Evolutionary conservation across 2,888 invertebrate species (phyloP).

Genomic region (Orthonevra nobilis): DNA sequence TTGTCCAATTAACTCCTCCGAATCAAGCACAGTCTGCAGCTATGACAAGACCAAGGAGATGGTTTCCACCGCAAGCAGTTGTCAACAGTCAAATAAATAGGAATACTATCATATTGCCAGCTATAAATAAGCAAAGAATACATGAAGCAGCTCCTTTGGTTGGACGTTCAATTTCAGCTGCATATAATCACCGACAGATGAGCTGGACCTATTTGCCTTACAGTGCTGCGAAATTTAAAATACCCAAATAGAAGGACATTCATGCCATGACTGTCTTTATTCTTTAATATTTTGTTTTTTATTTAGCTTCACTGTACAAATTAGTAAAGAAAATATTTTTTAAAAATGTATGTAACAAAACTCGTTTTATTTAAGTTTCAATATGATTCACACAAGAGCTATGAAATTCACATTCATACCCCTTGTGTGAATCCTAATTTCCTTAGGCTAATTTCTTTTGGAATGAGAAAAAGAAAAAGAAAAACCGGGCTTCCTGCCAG

Average conservation of each 20-base stretch:
- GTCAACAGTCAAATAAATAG: constrained; percentile 73
- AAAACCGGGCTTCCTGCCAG: too few relatives aligned
- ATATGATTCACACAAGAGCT: too few relatives aligned
- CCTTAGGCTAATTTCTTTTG: too few relatives aligned
- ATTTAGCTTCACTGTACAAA: constrained; percentile 50
- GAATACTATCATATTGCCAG: constrained; percentile 76
- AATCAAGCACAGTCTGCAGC: constrained; percentile 76
- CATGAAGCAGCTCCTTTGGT: constrained; percentile 52
- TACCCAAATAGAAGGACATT: constrained; percentile 74
- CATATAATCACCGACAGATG: constrained; percentile 75
- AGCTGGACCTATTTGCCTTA: constrained; percentile 78
- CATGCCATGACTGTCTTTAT: constrained; percentile 6
- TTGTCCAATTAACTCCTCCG: constrained; percentile 77
- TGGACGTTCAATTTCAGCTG: constrained; percentile 78
- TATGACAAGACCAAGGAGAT: constrained; percentile 63
- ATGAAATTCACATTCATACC: too few relatives aligned
- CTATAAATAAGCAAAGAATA: constrained; percentile 73
- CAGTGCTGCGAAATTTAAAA: constrained; percentile 79
- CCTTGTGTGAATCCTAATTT: too few relatives aligned
- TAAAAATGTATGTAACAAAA: constrained; percentile 3
- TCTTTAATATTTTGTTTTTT: constrained; percentile 59
- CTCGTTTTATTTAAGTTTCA: constrained; percentile 37
- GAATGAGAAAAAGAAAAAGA: too few relatives aligned
- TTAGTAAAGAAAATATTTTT: constrained; percentile 50
- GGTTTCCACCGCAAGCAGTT: constrained; percentile 46